Evolutionary conservation across 2,113 vertebrate genomes (phyloP).

Genomic region (Pogonocichla stellata): DNA sequence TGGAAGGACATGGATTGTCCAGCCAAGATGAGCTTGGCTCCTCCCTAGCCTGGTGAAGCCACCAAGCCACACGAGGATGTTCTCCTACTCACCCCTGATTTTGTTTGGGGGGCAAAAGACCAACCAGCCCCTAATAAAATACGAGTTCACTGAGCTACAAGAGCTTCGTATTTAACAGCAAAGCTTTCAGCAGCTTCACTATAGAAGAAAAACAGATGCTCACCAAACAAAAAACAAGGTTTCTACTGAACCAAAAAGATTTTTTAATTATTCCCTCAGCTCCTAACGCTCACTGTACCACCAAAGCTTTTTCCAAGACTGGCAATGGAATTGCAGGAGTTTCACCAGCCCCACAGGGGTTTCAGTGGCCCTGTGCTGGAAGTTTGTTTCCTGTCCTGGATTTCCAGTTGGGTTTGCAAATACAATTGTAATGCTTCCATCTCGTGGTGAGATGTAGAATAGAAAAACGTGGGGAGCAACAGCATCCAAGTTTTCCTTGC

Average conservation of each 20-base stretch:
- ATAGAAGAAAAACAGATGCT: neutral
- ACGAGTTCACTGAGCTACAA: neutral
- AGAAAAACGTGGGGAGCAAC: neutral
- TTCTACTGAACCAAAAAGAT: neutral
- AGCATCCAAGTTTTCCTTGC: neutral
- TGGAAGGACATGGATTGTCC: neutral
- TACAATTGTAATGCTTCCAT: constrained; percentile 68
- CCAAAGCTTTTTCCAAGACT: neutral
- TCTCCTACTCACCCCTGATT: neutral
- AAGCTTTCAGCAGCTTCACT: neutral
- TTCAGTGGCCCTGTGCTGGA: neutral
- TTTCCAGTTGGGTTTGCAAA: neutral
- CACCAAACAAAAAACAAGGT: neutral
- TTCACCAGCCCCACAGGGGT: neutral
- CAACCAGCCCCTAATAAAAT: neutral
- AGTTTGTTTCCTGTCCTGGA: neutral
- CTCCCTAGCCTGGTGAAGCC: neutral
- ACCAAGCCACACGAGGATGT: neutral
- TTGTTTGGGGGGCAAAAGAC: neutral
- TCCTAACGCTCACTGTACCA: neutral
- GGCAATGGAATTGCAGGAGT: neutral
- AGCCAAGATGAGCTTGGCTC: neutral
- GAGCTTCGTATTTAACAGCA: neutral
- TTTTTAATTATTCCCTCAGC: neutral
- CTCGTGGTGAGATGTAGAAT: constrained; percentile 69